A percentile compares a stretch with the other conserved stretches of the same genome.
Evolutionary conservation across 1,140 invertebrate species (phyloP).

Genomic region (Trichoplusia ni): DNA sequence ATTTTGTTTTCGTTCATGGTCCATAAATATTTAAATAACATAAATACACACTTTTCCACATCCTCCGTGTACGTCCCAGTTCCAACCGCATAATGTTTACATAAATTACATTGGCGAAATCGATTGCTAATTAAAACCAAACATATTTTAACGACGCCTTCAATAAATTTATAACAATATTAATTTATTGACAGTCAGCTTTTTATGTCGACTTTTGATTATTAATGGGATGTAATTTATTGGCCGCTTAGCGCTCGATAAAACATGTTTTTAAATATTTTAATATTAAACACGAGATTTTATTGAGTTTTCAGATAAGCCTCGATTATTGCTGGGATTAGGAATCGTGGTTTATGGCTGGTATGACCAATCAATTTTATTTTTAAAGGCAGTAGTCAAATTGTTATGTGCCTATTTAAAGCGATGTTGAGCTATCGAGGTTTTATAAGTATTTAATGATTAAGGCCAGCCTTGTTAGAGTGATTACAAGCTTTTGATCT

Average conservation of each 20-base stretch:
- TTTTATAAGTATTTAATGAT: neutral
- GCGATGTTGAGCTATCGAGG: neutral
- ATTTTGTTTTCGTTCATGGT: neutral
- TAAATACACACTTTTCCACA: neutral
- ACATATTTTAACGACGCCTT: constrained; percentile 44
- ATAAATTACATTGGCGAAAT: constrained; percentile 47
- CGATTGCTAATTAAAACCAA: constrained; percentile 51
- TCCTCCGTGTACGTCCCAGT: constrained; percentile 19
- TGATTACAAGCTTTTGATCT: too few species aligned
- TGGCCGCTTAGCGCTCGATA: constrained; percentile 12
- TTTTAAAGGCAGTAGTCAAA: neutral
- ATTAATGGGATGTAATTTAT: constrained; percentile 43
- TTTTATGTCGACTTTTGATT: constrained; percentile 40
- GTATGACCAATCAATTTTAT: neutral
- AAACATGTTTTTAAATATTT: constrained; percentile 16
- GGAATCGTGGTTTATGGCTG: neutral
- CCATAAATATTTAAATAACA: neutral
- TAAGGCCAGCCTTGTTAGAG: too few species aligned
- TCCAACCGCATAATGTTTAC: constrained; percentile 29
- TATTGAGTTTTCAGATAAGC: constrained; percentile 7
- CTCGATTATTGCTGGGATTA: neutral
- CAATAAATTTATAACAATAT: constrained; percentile 41
- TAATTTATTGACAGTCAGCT: constrained; percentile 42
- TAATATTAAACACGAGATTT: constrained; percentile 11
- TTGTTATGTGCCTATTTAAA: neutral